These are phyloP conservation scores for Pherbina coryleti DNA, from an alignment of 2,888 invertebrate species.

Conservation along the genomic window DNA sequence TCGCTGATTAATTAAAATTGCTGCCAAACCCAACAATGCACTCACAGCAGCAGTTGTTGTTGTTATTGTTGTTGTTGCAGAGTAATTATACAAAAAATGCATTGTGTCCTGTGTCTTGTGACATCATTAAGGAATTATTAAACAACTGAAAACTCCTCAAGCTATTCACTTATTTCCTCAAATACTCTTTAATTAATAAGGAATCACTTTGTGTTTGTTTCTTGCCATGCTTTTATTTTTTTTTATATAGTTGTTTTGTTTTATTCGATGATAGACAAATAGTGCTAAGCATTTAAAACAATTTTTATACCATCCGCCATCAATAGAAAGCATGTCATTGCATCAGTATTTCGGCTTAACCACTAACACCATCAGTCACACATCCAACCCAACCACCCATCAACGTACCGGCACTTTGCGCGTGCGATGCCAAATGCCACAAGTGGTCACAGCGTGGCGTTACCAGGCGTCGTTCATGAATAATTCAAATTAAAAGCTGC, in stretches of 20 bases:
- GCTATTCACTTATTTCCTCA: too few species aligned
- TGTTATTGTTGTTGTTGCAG: neutral
- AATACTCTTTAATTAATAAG: too few species aligned
- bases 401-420: neutral
- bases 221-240: too few species aligned
- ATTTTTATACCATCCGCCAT: neutral
- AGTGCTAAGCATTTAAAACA: neutral
- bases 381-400: neutral
- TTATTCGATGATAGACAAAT: neutral
- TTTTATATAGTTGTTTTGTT: too few species aligned
- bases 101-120: too few species aligned
- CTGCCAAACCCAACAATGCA: neutral
- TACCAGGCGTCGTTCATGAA: slow-evolving; percentile 35
- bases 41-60: neutral
- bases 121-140: too few species aligned
- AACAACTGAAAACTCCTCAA: too few species aligned
- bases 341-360: neutral
- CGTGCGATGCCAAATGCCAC: slow-evolving; percentile 31
- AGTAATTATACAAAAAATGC: too few species aligned
- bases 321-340: neutral
- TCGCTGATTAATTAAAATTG: neutral
- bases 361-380: neutral
- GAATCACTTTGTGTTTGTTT: too few species aligned
- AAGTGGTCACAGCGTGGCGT: slow-evolving; percentile 37
- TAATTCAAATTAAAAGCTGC: slow-evolving; percentile 44